These are phyloP conservation scores for Tachina fera DNA, from an alignment of 2,888 invertebrate genomes.

Conservation along the genomic window DNA sequence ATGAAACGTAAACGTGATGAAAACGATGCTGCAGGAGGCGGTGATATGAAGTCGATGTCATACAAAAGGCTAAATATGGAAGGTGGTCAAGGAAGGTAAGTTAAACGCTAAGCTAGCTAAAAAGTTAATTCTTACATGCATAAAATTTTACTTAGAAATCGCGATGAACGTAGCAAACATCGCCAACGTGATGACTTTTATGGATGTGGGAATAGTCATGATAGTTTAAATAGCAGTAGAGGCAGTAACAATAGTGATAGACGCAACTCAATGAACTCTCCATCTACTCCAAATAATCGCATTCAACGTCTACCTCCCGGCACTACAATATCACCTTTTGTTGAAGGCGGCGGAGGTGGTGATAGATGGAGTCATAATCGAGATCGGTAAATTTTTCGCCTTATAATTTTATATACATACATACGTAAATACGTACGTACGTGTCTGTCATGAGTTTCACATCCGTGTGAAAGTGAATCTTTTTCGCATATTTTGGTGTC, in stretches of 20 bases:
- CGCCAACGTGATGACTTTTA: slow-evolving; percentile 79
- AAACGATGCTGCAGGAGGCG: slow-evolving; percentile 83
- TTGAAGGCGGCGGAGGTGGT: slow-evolving; percentile 59
- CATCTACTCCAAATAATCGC: slow-evolving; percentile 77
- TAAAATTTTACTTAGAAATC: slow-evolving; percentile 73
- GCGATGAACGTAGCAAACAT: slow-evolving; percentile 82
- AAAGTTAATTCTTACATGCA: background rate
- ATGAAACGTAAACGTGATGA: slow-evolving; percentile 85
- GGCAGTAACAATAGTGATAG: slow-evolving; percentile 79
- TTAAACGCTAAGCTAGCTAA: background rate
- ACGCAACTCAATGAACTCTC: slow-evolving; percentile 82
- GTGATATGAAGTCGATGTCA: slow-evolving; percentile 80
- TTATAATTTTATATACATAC: background rate
- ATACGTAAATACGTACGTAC: too few relatives aligned
- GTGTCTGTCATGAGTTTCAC: too few relatives aligned
- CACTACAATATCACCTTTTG: slow-evolving; percentile 66
- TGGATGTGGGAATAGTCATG: slow-evolving; percentile 72
- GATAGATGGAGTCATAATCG: slow-evolving; percentile 79
- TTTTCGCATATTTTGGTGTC: too few relatives aligned
- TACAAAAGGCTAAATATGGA: slow-evolving; percentile 82
- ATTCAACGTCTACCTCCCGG: slow-evolving; percentile 74
- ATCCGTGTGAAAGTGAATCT: too few relatives aligned
- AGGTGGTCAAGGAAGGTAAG: slow-evolving; percentile 70
- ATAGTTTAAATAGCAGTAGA: slow-evolving; percentile 70
- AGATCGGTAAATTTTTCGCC: slow-evolving; percentile 78